These are phyloP conservation scores for Ruditapes philippinarum DNA, from an alignment of 1,140 invertebrate species.

Conservation along the genomic window DNA sequence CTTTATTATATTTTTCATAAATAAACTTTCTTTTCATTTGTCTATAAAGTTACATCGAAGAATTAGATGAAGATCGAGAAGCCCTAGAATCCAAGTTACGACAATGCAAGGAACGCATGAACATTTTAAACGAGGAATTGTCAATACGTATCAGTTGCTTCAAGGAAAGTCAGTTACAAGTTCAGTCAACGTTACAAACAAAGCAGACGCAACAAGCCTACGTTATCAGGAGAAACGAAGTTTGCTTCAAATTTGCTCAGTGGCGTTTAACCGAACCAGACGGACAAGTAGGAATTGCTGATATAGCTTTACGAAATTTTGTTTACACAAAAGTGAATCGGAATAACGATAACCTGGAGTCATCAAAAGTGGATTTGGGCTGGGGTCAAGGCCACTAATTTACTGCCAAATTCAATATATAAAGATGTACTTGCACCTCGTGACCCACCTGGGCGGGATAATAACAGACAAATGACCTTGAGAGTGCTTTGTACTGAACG, in stretches of 20 bases:
- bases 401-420: conserved; percentile 97
- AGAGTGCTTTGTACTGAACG: conserved; percentile 84
- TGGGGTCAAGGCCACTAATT: conserved; percentile 98
- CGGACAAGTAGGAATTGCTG: conserved; percentile 98
- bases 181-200: conserved; percentile 27
- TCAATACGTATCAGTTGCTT: conserved; percentile 96
- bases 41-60: background rate
- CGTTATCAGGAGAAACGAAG: conserved; percentile 96
- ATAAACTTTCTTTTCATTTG: too few relatives aligned
- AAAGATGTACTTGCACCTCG: conserved; percentile 92
- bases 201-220: conserved; percentile 83
- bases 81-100: conserved; percentile 89
- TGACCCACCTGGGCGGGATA: conserved; percentile 78
- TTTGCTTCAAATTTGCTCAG: conserved; percentile 99
- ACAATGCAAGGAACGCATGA: conserved; percentile 96
- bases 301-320: conserved; percentile 98
- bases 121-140: conserved; percentile 95
- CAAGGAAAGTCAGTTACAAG: conserved; percentile 92
- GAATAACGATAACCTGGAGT: conserved; percentile 98
- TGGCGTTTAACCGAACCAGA: conserved; percentile 99
- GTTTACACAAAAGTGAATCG: conserved; percentile 98
- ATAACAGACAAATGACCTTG: conserved; percentile 82
- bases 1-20: too few relatives aligned
- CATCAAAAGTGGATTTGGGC: conserved; percentile 98
- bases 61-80: conserved; percentile 68